phyloP scores from a whole-genome alignment of 1,140 invertebrate species.

The Neodiprion virginianus region DNA sequence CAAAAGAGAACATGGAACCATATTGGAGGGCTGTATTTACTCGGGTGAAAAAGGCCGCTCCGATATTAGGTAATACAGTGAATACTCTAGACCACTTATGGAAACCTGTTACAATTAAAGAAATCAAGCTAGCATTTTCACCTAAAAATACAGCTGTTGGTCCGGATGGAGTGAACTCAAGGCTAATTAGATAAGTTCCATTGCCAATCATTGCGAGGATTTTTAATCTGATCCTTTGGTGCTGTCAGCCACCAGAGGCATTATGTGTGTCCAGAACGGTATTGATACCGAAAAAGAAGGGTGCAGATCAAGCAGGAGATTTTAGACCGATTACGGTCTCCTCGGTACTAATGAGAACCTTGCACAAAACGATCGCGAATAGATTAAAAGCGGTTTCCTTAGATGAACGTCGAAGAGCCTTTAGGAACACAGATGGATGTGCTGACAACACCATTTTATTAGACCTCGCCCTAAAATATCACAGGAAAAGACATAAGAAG shows the following conservation, averaged over 20 bases:
- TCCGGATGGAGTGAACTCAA: slow-evolving; percentile 16
- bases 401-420: slow-evolving; percentile 19
- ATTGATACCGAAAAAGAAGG: slow-evolving; percentile 23
- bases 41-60: too few species aligned
- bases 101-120: too few species aligned
- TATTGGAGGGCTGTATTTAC: slow-evolving; percentile 15
- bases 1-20: slow-evolving; percentile 2
- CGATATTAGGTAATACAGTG: too few species aligned
- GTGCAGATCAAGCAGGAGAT: slow-evolving; percentile 9
- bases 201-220: background rate
- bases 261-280: slow-evolving; percentile 22
- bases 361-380: slow-evolving; percentile 24
- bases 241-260: background rate
- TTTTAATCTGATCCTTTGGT: slow-evolving; percentile 15
- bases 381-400: background rate
- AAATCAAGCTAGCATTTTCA: background rate
- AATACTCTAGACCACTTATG: too few species aligned
- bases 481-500: background rate
- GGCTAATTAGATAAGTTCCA: background rate
- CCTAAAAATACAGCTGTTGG: slow-evolving; percentile 13
- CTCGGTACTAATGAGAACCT: slow-evolving; percentile 19
- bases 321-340: slow-evolving; percentile 27
- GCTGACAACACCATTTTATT: background rate
- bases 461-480: slow-evolving; percentile 2
- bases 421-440: background rate